Percentiles rank a stretch among this genome's conserved stretches.
Conservation (phyloP, 2,797 vertebrate genomes). For the Ctenosaura bakeri region DNA sequence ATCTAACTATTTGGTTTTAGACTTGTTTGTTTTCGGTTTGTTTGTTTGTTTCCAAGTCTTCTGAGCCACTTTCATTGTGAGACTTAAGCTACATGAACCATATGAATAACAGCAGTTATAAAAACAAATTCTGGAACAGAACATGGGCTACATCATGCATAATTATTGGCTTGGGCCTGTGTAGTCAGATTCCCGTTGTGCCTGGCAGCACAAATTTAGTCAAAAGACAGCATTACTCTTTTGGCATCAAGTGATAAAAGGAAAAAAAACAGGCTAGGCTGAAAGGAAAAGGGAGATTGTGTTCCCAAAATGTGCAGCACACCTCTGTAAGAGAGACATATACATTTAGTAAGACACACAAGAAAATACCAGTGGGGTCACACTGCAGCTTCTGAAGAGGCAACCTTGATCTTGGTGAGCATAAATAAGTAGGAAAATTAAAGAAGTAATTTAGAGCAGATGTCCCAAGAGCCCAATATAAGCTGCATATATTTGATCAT, state of each 20-base stretch:
- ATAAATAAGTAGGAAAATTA: neutral
- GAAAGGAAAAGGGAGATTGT: neutral
- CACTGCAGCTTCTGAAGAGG: neutral
- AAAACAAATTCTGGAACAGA: neutral
- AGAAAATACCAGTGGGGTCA: neutral
- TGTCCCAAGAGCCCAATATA: neutral
- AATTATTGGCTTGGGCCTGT: slow-evolving; percentile 22
- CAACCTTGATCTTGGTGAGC: neutral
- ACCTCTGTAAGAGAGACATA: neutral
- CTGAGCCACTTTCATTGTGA: slow-evolving; percentile 9
- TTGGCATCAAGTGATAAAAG: slow-evolving; percentile 12
- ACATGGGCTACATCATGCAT: neutral
- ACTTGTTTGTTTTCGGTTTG: neutral
- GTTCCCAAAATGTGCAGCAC: neutral
- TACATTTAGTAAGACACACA: neutral
- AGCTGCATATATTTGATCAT: neutral
- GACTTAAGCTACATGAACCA: neutral
- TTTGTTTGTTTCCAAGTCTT: neutral
- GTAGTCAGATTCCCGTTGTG: slow-evolving; percentile 17
- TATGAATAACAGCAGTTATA: fast-evolving
- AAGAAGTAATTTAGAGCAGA: neutral
- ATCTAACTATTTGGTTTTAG: neutral
- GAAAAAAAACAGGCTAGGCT: neutral
- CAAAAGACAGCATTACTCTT: neutral
- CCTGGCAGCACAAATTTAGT: neutral